Evolutionary conservation across 2,113 vertebrate genomes (phyloP).

Genomic region (Rhodinocichla rosea): DNA sequence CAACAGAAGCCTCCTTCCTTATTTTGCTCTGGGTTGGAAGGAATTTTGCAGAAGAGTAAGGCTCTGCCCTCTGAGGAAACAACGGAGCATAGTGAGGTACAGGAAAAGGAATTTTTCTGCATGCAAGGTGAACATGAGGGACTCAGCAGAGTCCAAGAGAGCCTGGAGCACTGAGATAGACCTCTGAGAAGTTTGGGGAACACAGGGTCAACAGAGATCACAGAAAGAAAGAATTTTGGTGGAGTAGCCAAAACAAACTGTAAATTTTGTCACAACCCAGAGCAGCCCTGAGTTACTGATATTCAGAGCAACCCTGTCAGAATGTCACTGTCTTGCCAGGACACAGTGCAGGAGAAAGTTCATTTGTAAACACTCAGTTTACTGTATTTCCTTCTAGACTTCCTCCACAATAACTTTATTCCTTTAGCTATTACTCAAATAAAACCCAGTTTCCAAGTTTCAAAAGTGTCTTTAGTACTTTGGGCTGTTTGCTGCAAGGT

Average conservation of each 20-base stretch:
- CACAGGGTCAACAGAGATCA: background rate
- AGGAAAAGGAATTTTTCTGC: background rate
- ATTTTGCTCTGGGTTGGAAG: background rate
- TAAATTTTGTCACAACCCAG: background rate
- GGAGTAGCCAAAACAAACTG: background rate
- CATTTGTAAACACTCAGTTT: background rate
- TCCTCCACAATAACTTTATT: background rate
- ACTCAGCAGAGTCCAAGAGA: background rate
- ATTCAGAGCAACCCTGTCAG: background rate
- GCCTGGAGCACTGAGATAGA: background rate
- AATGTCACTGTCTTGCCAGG: background rate
- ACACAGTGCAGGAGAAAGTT: background rate
- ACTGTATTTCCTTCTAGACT: background rate
- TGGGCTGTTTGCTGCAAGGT: background rate
- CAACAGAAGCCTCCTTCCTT: background rate
- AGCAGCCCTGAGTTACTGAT: background rate
- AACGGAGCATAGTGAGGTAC: background rate
- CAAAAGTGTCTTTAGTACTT: background rate
- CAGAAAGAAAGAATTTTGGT: background rate
- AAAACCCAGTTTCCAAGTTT: background rate
- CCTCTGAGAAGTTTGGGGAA: background rate
- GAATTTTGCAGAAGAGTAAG: background rate
- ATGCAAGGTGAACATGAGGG: background rate
- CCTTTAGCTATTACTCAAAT: background rate
- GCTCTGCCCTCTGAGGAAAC: background rate